A percentile compares a stretch with the other conserved stretches of the same genome.
phyloP scores from a whole-genome alignment of 2,888 invertebrate species.

The Amphipyra tragopoginis region DNA sequence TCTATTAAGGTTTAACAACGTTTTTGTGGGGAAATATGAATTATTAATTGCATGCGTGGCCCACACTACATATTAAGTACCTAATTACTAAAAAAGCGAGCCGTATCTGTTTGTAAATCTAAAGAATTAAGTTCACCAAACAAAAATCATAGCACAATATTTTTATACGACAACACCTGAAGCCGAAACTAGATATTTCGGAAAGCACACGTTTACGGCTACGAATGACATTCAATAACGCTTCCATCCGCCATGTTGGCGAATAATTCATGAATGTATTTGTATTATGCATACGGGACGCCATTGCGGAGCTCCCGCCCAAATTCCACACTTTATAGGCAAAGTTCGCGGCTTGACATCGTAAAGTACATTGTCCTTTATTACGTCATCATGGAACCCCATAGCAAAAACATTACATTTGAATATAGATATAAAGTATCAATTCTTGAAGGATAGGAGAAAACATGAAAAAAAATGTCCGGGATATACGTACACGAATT shows the following conservation, averaged over 20 bases:
- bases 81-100: too few relatives aligned
- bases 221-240: conserved; percentile 64
- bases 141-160: conserved; percentile 44
- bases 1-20: too few relatives aligned
- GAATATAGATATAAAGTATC: conserved; percentile 47
- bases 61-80: too few relatives aligned
- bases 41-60: too few relatives aligned
- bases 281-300: conserved; percentile 60
- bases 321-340: conserved; percentile 59
- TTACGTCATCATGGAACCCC: conserved; percentile 48
- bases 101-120: neutral
- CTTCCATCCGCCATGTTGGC: conserved; percentile 51
- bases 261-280: conserved; percentile 65
- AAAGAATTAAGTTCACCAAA: conserved; percentile 3
- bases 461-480: conserved; percentile 18
- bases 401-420: conserved; percentile 50
- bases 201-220: conserved; percentile 56
- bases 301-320: conserved; percentile 50
- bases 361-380: conserved; percentile 60
- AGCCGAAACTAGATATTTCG: conserved; percentile 56
- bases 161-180: conserved; percentile 49
- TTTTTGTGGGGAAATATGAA: too few relatives aligned
- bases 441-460: conserved; percentile 23
- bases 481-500: neutral
- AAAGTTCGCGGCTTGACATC: conserved; percentile 55